Conservation (phyloP, 2,888 invertebrate genomes). For the Eueremaeus valkanovi region DNA sequence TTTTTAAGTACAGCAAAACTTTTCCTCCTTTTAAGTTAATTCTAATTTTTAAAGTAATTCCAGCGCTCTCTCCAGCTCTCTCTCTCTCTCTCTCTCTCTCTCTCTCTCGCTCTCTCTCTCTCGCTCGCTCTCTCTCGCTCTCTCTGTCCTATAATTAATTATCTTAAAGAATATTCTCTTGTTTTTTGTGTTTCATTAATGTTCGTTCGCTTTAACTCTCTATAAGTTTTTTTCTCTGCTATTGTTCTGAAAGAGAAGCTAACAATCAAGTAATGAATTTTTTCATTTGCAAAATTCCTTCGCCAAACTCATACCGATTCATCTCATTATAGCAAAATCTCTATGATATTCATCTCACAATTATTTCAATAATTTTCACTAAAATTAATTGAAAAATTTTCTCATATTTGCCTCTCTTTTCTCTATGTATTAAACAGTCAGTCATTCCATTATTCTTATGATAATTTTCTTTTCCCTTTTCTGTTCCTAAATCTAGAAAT, state of each 20-base stretch:
- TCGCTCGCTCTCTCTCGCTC: not conserved
- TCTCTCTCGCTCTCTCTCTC: not conserved
- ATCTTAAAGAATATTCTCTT: constrained; percentile 17
- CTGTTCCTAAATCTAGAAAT: not conserved
- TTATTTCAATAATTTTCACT: constrained; percentile 28
- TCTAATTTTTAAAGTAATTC: constrained; percentile 11
- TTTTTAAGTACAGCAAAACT: constrained; percentile 10
- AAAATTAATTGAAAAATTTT: constrained; percentile 16
- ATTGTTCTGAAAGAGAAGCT: not conserved
- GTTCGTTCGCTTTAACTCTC: not conserved
- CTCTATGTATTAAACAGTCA: not conserved
- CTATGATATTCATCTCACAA: constrained; percentile 26
- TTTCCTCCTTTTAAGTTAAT: not conserved
- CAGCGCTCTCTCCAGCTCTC: not conserved
- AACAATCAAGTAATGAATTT: constrained; percentile 6
- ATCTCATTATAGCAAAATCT: not conserved
- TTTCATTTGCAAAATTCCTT: constrained; percentile 4
- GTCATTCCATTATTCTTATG: not conserved
- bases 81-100: not conserved
- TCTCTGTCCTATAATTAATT: not conserved
- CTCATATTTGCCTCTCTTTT: not conserved
- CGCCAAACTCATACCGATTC: not conserved
- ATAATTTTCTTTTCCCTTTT: not conserved
- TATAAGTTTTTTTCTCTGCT: not conserved
- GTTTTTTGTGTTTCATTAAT: constrained; percentile 20